Base-by-base conservation (phyloP, 2,113 vertebrate species). In the Verasper variegatus region DNA sequence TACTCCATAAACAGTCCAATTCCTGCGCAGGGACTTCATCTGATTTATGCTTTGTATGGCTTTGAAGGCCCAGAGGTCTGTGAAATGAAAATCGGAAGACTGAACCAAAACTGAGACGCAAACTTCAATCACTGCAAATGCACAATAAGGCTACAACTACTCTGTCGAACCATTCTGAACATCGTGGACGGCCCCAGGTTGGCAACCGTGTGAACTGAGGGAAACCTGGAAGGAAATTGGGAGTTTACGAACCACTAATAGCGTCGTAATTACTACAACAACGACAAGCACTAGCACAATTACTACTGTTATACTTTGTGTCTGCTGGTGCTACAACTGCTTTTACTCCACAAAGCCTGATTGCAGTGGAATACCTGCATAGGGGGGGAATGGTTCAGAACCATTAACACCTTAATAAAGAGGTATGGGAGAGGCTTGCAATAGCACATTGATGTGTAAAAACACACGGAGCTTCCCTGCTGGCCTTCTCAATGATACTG, bases 1-100 rank as follows among this genome's bases (percentile, higher is more conserved):
- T 40, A 35, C 42, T 74, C 0, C 31, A 13, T 59, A 74, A 75
- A 35, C 56, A 20, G 47, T 67, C 76, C 70, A 84, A 8, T 10
- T 24, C 61, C 66, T 66, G 18, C 45, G 65, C 62, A 79, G 62
- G 67, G 11, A 52, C 70, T 18, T 27, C 42, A 21, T 78, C 72
- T 76, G 86, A 76, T 89, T 88, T 86, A 79, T 66, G 74, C 57
- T 62, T 71, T 69, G n/a, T 65, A 64, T 49, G 23, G 20, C 77
- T 81, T 15, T 66, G 57, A 63, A 42, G 67, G 68, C 83, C 74
- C 52, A 10, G 1, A 45, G 68, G 72, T 52, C 61, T 45, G 47
- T 68, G 26, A 72, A 23, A 35, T 58, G 45, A 70, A 37, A 71
- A 78, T 20, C 60, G 65, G 51, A 69, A 64, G 26, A 62, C 58